These are phyloP conservation scores for Norana najaformis DNA, from an alignment of 2,888 invertebrate species.

Conservation along the genomic window DNA sequence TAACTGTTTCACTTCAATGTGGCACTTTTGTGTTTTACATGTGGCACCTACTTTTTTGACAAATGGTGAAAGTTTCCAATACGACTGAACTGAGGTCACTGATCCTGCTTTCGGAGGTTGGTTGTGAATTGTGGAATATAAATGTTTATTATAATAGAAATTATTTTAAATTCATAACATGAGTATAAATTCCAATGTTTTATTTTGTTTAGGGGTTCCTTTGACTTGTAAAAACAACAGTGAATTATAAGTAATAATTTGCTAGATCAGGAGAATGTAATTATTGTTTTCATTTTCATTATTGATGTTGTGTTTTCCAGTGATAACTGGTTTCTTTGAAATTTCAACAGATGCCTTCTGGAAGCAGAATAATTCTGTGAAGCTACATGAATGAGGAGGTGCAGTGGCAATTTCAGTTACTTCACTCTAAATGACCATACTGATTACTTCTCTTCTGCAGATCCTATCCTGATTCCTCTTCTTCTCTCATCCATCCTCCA, in stretches of 20 bases:
- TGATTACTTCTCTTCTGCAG: no score
- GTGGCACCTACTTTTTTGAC: neutral
- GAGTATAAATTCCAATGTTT: neutral
- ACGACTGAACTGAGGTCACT: neutral
- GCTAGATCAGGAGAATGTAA: neutral
- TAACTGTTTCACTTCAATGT: no score
- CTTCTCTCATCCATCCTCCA: no score
- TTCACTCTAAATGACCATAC: neutral
- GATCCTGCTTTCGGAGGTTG: neutral
- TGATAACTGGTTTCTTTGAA: neutral
- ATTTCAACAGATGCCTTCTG: neutral
- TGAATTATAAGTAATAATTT: slow-evolving; percentile 5
- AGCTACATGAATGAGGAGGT: neutral
- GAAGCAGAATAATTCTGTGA: neutral
- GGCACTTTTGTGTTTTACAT: neutral
- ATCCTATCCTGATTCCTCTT: no score
- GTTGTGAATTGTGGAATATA: no score
- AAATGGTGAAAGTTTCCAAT: neutral
- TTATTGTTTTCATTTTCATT: no score
- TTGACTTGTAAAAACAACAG: neutral
- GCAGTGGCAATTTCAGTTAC: neutral
- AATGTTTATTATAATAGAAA: no score
- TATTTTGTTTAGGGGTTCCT: neutral
- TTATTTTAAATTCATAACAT: neutral
- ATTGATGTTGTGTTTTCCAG: neutral